Conservation (phyloP, 2,888 invertebrate genomes). For the Phengaris arion region DNA sequence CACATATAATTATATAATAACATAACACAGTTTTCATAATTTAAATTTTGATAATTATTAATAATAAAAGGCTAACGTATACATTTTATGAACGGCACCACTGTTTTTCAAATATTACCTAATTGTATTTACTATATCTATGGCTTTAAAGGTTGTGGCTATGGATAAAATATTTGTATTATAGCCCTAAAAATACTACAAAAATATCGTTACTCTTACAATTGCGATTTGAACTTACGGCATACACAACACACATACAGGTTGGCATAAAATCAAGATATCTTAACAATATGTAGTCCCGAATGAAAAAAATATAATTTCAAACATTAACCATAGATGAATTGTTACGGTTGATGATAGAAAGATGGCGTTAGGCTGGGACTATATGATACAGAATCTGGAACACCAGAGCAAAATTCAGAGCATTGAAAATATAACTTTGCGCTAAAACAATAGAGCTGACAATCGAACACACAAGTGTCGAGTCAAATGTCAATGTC, state of each 20-base stretch:
- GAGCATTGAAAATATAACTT: too few species aligned
- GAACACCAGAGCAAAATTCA: too few species aligned
- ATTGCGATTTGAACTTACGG: neutral
- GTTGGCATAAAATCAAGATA: slow-evolving; percentile 11
- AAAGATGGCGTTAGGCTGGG: neutral
- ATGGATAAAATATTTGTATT: slow-evolving; percentile 19
- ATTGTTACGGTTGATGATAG: neutral
- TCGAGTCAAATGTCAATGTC: too few species aligned
- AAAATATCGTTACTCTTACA: slow-evolving; percentile 23
- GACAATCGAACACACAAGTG: too few species aligned
- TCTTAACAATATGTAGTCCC: neutral
- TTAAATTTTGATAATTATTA: neutral
- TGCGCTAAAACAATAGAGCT: too few species aligned
- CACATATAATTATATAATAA: neutral
- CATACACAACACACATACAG: slow-evolving; percentile 10
- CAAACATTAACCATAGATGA: too few species aligned
- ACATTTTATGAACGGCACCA: neutral
- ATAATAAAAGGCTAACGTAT: neutral
- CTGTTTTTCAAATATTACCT: neutral
- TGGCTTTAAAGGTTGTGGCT: slow-evolving; percentile 2
- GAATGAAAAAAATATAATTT: neutral
- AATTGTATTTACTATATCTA: neutral
- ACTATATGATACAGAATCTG: too few species aligned
- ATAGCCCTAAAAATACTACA: slow-evolving; percentile 11
- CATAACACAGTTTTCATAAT: neutral